These are phyloP conservation scores for Margarornis squamiger DNA, from an alignment of 2,797 vertebrate species.

Conservation along the genomic window DNA sequence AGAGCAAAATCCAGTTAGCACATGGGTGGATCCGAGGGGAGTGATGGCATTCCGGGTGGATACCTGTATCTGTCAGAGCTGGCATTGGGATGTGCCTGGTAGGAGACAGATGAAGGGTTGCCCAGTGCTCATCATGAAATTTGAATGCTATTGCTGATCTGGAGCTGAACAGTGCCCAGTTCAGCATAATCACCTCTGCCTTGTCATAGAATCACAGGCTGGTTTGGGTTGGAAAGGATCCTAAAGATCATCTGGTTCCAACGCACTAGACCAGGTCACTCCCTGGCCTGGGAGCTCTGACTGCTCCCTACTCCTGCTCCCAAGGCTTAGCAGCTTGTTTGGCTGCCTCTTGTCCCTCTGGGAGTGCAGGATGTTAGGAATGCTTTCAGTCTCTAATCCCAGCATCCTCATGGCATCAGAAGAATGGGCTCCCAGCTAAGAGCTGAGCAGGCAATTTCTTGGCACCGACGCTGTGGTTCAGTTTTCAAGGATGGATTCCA, in stretches of 20 bases:
- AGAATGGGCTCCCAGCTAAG: neutral
- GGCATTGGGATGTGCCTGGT: neutral
- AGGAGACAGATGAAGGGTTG: neutral
- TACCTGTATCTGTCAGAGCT: neutral
- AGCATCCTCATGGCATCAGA: neutral
- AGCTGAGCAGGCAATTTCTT: neutral
- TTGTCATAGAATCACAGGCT: neutral
- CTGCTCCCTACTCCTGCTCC: neutral
- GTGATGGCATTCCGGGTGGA: neutral
- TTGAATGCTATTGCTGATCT: neutral
- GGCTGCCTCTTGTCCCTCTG: neutral
- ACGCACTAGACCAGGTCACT: no score
- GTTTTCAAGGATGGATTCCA: neutral
- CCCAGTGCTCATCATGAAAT: neutral
- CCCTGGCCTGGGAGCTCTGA: neutral
- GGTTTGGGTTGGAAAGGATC: neutral
- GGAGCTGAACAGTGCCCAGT: neutral
- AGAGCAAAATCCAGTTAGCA: neutral
- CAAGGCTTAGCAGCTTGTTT: neutral
- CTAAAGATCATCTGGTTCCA: neutral
- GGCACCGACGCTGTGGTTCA: rapidly evolving
- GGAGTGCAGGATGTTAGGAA: neutral
- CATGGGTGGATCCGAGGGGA: neutral
- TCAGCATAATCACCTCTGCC: neutral
- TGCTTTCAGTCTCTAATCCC: neutral